Percentiles rank a stretch among this genome's conserved stretches.
Conservation (phyloP, 2,888 invertebrate genomes). For the Nomada flava region DNA sequence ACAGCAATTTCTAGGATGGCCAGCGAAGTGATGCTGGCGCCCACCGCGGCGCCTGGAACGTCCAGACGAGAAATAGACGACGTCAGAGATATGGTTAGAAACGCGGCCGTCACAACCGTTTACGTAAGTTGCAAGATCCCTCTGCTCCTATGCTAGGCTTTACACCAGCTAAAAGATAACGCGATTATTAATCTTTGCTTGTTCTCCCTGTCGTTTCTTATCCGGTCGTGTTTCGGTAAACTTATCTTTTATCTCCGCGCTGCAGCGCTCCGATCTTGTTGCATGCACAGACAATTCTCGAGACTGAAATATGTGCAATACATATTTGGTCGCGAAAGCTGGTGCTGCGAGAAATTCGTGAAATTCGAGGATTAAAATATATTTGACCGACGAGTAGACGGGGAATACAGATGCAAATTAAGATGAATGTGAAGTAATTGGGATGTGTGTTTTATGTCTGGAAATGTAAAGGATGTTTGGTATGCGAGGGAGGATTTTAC, state of each 20-base stretch:
- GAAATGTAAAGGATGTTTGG: too few species aligned
- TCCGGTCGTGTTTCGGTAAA: background rate
- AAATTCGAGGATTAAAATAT: background rate
- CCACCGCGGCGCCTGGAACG: slow-evolving; percentile 79
- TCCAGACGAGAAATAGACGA: slow-evolving; percentile 81
- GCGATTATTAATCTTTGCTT: slow-evolving; percentile 15
- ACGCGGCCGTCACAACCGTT: slow-evolving; percentile 81
- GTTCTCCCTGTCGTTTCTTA: background rate
- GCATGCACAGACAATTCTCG: too few species aligned
- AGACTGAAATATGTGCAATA: background rate
- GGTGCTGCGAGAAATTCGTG: background rate
- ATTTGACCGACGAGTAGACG: background rate
- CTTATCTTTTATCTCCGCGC: background rate
- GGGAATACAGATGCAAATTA: background rate
- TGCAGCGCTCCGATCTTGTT: background rate
- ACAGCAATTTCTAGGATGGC: slow-evolving; percentile 65
- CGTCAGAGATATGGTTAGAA: slow-evolving; percentile 83
- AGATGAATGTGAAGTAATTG: too few species aligned
- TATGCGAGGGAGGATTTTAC: too few species aligned
- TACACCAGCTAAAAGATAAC: slow-evolving; percentile 25
- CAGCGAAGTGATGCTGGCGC: slow-evolving; percentile 81
- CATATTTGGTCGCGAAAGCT: background rate
- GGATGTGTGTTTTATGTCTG: too few species aligned
- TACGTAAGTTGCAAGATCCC: slow-evolving; percentile 78
- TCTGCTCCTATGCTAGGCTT: background rate